phyloP scores from a whole-genome alignment of 2,113 vertebrate genomes.

The Petrocephalus zakoni region DNA sequence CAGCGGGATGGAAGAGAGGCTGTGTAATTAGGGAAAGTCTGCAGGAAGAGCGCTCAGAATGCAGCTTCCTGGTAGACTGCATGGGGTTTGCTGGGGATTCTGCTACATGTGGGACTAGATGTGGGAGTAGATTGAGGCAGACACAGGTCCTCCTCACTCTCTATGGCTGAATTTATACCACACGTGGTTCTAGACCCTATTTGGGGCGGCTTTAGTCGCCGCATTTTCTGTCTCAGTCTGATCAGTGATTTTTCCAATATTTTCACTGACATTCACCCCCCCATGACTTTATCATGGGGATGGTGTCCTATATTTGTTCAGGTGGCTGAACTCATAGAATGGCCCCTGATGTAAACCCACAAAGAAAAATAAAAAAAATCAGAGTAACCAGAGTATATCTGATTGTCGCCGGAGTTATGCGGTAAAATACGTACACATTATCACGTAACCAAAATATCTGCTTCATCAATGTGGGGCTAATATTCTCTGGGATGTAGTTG shows the following conservation, averaged over 20 bases:
- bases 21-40: not conserved
- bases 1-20: not conserved
- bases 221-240: not conserved
- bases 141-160: not conserved
- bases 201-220: not conserved
- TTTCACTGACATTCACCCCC: not conserved
- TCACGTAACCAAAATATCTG: not conserved
- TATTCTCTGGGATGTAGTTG: not conserved
- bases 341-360: not conserved
- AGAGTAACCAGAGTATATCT: too few relatives aligned
- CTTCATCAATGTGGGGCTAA: not conserved
- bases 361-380: too few relatives aligned
- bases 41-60: not conserved
- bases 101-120: not conserved
- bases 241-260: not conserved
- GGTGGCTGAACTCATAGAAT: not conserved
- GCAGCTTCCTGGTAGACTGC: not conserved
- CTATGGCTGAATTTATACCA: not conserved
- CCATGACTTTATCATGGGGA: not conserved
- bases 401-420: too few relatives aligned
- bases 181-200: not conserved
- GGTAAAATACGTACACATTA: too few relatives aligned
- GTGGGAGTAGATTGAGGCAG: not conserved
- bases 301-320: not conserved
- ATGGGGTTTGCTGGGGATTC: not conserved